Evolutionary conservation across 2,797 vertebrate genomes (phyloP).

Genomic region (Peromyscus nudipes): DNA sequence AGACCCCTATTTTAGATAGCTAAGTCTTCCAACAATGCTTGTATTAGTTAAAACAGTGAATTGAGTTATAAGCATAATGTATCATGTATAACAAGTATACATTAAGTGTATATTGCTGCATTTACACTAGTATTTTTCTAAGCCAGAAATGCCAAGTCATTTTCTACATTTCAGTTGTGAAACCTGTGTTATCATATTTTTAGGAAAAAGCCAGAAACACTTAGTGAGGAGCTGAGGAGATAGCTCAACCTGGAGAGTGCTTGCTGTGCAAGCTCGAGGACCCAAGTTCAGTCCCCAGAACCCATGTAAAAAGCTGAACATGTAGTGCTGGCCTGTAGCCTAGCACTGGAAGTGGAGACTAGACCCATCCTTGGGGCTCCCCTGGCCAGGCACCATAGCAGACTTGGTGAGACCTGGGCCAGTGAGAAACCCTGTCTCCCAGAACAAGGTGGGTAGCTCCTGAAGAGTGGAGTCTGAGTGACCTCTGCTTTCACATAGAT

Average conservation of each 20-base stretch:
- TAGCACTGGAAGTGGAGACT: background rate
- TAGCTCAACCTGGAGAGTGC: background rate
- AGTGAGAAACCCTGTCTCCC: background rate
- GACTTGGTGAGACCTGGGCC: background rate
- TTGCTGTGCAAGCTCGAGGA: background rate
- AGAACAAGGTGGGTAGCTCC: background rate
- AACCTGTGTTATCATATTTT: slow-evolving; percentile 10
- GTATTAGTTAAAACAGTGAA: slow-evolving; percentile 39
- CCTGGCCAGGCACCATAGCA: background rate
- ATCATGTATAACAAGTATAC: background rate
- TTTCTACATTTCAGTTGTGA: slow-evolving; percentile 51
- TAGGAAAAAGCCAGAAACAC: slow-evolving; percentile 33
- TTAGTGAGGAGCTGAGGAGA: background rate
- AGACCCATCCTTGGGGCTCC: background rate
- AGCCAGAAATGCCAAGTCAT: slow-evolving; percentile 32
- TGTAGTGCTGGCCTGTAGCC: background rate
- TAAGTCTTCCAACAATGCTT: slow-evolving; percentile 12
- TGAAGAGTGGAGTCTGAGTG: background rate
- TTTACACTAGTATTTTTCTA: background rate
- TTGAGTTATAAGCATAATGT: background rate
- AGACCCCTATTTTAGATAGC: background rate
- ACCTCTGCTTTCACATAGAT: background rate
- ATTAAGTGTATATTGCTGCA: slow-evolving; percentile 33
- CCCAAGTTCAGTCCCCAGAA: background rate
- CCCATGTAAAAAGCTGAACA: background rate